Evolutionary conservation across 1,140 invertebrate genomes (phyloP).

Genomic region (Ceratitis capitata): DNA sequence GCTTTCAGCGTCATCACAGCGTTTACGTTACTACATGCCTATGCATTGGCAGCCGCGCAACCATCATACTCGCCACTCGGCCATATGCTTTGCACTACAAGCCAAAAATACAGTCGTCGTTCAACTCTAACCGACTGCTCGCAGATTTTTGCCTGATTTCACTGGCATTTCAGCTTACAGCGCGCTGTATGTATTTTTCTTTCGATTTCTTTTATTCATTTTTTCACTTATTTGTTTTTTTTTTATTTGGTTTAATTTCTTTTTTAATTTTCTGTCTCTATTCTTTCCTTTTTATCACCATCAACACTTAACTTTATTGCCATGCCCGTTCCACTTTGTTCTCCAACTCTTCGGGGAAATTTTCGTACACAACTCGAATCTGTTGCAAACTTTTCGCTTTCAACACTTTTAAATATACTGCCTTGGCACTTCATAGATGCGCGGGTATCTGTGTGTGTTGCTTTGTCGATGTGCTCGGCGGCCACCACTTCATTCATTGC

Average conservation of each 20-base stretch:
- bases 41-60: neutral
- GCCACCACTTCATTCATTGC: slow-evolving; percentile 7
- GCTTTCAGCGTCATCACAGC: neutral
- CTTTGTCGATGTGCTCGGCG: neutral
- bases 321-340: neutral
- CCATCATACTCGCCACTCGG: neutral
- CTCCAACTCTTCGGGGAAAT: neutral
- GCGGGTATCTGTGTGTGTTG: neutral
- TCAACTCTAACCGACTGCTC: neutral
- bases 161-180: neutral
- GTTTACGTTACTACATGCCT: slow-evolving; percentile 16
- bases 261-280: neutral
- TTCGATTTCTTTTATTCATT: neutral
- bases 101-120: neutral
- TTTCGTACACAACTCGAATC: neutral
- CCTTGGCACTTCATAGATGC: neutral
- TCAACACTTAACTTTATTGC: slow-evolving; percentile 28
- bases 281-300: neutral
- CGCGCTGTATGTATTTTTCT: neutral
- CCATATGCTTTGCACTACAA: slow-evolving; percentile 21
- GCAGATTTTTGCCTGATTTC: neutral
- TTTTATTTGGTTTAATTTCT: neutral
- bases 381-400: slow-evolving; percentile 17
- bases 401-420: slow-evolving; percentile 19
- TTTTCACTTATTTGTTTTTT: neutral